phyloP scores from a whole-genome alignment of 2,113 vertebrate species.

The Cichladusa arquata region DNA sequence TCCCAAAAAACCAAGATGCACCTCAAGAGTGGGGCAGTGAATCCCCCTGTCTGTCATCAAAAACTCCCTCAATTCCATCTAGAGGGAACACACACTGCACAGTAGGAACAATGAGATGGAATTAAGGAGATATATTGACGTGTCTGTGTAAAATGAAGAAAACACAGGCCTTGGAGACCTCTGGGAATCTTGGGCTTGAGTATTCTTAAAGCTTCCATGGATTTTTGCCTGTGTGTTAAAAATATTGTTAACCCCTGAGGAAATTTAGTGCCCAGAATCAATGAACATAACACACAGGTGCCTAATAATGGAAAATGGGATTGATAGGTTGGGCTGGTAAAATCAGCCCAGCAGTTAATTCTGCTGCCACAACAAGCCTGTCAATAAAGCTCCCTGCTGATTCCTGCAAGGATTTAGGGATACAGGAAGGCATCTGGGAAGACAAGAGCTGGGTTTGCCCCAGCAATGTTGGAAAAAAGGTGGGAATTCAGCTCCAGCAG shows the following conservation, averaged over 20 bases:
- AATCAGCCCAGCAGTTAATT: slow-evolving; percentile 64
- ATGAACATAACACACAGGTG: slow-evolving; percentile 52
- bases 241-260: slow-evolving; percentile 62
- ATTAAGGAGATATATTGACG: slow-evolving; percentile 49
- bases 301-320: slow-evolving; percentile 59
- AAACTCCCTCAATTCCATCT: background rate
- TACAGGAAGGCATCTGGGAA: background rate
- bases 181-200: slow-evolving; percentile 20
- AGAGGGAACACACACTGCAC: background rate
- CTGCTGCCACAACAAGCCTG: slow-evolving; percentile 42
- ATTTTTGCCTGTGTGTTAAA: slow-evolving; percentile 54
- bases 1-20: background rate
- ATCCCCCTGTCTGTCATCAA: background rate
- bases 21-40: background rate
- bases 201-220: slow-evolving; percentile 68
- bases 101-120: slow-evolving; percentile 22
- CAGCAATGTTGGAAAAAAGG: background rate
- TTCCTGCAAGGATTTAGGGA: slow-evolving; percentile 1
- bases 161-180: background rate
- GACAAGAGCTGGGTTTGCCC: background rate
- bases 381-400: slow-evolving; percentile 65
- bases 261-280: slow-evolving; percentile 61
- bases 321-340: slow-evolving; percentile 52
- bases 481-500: background rate
- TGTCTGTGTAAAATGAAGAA: slow-evolving; percentile 38